Evolutionary conservation across 2,797 vertebrate genomes (phyloP), one percentile per base, ranked within the genome.

Genomic region (Artibeus lituratus): DNA sequence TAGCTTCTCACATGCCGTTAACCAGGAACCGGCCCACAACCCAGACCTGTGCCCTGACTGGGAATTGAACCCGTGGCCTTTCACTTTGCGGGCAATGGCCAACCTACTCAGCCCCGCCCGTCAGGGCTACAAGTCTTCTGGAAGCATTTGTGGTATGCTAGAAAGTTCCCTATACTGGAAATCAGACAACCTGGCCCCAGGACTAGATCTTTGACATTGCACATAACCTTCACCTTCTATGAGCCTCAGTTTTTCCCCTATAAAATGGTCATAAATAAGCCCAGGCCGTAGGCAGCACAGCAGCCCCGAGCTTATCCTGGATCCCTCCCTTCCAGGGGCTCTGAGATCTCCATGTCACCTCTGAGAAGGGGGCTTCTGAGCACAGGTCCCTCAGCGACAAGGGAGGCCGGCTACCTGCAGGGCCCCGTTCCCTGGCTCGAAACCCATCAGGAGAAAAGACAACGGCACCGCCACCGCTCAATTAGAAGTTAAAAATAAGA

Each of bases 401-500:
- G 44, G 24, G 10, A 15, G 3, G 14, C 0, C 1, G 74, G 29
- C 44, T 1, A 1, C 37, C 80, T 37, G 10, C 1, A 3, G 18
- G 18, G 7, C 57, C 82, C 15, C 1, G 0, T 7, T 26, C 91
- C 88, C 62, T 1, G 12, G 24, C 29, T 0, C 29, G 19, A 32
- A 62, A 49, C 74, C 29, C 37, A 57, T 22, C 10, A 7, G 72
- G 35, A 42, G 67, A 65, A 57, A n/a, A 91, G 76, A 74, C 84
- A 39, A 11, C 16, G 12, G 67, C 89, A 26, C 82, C 80, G 7
- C 59, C 12, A 0, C 2, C 22, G 62, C 84, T 97, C 76, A 35
- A 67, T 84, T 57, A 70, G 42, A 91, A 82, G 67, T 93, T 95
- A 95, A 94, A 97, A 96, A 89, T 96, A 89, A 97, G 95, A 85